Evolutionary conservation across 2,113 vertebrate genomes (phyloP).

Genomic region (Syngnathus scovelli): DNA sequence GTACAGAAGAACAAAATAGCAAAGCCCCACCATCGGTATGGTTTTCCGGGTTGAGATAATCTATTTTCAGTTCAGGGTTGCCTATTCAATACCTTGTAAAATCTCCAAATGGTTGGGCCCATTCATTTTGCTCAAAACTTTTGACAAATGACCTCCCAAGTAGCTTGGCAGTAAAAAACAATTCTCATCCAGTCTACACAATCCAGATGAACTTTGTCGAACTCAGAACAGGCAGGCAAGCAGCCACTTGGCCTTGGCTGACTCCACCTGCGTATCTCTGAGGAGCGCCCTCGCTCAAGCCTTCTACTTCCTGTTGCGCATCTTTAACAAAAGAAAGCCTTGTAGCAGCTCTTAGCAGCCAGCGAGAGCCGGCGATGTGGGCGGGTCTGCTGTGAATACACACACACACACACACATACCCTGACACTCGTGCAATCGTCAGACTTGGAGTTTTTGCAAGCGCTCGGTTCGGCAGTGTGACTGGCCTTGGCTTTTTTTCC

Average conservation of each 20-base stretch:
- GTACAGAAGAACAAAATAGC: no score
- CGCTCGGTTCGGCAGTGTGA: constrained; percentile 17
- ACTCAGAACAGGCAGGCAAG: constrained; percentile 27
- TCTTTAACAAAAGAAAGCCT: constrained; percentile 15
- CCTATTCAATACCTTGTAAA: no score
- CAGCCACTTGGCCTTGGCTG: constrained; percentile 5
- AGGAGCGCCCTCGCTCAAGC: constrained; percentile 5
- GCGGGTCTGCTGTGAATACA: constrained; percentile 32
- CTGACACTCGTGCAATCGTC: constrained; percentile 36
- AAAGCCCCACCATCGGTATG: no score
- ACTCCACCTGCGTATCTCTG: constrained; percentile 10
- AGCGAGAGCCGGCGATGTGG: constrained; percentile 24
- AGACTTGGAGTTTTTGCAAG: constrained; percentile 13
- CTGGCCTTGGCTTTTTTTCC: constrained; percentile 25
- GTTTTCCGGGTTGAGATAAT: no score
- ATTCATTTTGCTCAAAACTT: no score
- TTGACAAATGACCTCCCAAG: background rate
- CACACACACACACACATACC: background rate
- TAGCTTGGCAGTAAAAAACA: background rate
- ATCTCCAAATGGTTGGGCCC: no score
- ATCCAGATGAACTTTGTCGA: constrained; percentile 1
- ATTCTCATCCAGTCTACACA: constrained; percentile 18
- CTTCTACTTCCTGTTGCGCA: constrained; percentile 25
- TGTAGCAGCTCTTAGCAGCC: background rate
- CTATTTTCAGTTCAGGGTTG: no score